A percentile compares a stretch with the other conserved stretches of the same genome.
phyloP scores from a whole-genome alignment of 2,797 vertebrate species.

The Tragopan temminckii region DNA sequence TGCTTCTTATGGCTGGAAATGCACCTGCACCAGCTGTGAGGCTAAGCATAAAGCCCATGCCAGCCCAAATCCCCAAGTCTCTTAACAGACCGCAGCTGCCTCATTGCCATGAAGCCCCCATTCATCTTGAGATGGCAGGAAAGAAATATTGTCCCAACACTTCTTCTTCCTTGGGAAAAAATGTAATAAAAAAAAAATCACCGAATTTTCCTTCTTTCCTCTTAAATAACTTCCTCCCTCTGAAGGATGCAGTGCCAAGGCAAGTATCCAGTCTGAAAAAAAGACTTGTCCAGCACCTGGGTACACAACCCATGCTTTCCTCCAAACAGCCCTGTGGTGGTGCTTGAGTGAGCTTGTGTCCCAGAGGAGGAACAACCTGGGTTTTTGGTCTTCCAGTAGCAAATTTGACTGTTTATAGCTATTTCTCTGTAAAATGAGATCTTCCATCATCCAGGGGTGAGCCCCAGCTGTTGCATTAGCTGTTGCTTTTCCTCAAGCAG shows the following conservation, averaged over 20 bases:
- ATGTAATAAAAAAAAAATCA: not conserved
- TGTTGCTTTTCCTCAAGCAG: not conserved
- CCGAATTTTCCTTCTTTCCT: not conserved
- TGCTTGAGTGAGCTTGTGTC: not conserved
- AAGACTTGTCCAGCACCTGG: not conserved
- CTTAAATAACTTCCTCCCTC: not conserved
- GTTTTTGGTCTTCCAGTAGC: not conserved
- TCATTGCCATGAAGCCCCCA: not conserved
- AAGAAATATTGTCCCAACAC: slow-evolving; percentile 29
- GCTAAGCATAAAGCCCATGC: slow-evolving; percentile 53
- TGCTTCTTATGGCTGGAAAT: slow-evolving; percentile 79
- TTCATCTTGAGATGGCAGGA: slow-evolving; percentile 56
- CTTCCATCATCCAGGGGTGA: not conserved
- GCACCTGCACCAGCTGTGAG: slow-evolving; percentile 82
- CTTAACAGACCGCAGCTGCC: slow-evolving; percentile 67
- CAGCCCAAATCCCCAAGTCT: slow-evolving; percentile 68
- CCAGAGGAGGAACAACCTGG: not conserved
- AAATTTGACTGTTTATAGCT: not conserved
- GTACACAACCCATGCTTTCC: not conserved
- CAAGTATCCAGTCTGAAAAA: not conserved
- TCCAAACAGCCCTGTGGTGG: fast-evolving
- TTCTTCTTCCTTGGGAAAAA: slow-evolving; percentile 53
- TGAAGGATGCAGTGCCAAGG: not conserved
- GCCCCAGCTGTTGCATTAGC: not conserved
- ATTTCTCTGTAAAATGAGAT: not conserved